Conservation (phyloP, 2,113 vertebrate species). For the Nicator chloris region DNA sequence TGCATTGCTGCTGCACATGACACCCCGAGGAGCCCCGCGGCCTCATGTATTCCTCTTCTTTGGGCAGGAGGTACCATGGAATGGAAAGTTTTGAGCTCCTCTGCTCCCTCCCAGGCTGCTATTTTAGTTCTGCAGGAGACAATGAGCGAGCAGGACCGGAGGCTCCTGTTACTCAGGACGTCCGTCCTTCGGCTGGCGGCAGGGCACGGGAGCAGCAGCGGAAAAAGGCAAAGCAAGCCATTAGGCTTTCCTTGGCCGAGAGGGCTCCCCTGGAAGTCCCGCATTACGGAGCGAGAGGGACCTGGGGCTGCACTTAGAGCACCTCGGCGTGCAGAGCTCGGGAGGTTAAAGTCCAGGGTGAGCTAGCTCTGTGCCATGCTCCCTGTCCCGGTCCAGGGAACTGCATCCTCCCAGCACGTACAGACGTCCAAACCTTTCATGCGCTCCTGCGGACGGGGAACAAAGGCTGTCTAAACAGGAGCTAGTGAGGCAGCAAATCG, state of each 20-base stretch:
- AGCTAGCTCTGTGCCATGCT: not conserved
- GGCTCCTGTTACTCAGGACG: not conserved
- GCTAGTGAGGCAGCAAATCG: slow-evolving; percentile 61
- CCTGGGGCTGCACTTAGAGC: slow-evolving; percentile 14
- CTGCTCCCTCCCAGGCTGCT: not conserved
- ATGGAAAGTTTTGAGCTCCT: slow-evolving; percentile 16
- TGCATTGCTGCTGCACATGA: not conserved
- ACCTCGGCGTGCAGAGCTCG: not conserved
- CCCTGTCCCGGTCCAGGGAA: not conserved
- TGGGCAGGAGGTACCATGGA: not conserved
- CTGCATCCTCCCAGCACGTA: not conserved
- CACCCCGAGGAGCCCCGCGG: not conserved
- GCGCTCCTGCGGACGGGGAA: not conserved
- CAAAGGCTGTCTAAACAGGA: slow-evolving; percentile 60
- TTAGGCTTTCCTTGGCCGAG: not conserved
- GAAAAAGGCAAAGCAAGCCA: not conserved
- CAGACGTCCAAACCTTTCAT: not conserved
- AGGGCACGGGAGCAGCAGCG: not conserved
- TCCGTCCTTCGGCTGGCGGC: not conserved
- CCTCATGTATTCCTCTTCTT: not conserved
- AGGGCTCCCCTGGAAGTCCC: not conserved
- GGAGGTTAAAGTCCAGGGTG: not conserved
- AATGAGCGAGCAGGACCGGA: not conserved
- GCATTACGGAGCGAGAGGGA: not conserved
- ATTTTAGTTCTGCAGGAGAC: slow-evolving; percentile 23